These are phyloP conservation scores for Chloroclysta siterata DNA, from an alignment of 2,888 invertebrate genomes.

Conservation along the genomic window DNA sequence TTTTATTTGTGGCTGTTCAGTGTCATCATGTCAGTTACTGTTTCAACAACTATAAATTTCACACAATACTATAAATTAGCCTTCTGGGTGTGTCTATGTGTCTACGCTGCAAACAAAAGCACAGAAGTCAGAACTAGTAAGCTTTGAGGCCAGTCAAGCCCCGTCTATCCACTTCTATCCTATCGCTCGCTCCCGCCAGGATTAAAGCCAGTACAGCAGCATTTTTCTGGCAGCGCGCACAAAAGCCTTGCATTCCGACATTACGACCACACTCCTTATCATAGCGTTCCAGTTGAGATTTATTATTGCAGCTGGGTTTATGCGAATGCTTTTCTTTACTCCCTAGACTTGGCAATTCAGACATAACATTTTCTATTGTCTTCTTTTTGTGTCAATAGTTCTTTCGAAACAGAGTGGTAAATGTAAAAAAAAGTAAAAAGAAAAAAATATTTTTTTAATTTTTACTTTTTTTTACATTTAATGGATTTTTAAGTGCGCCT, in stretches of 20 bases:
- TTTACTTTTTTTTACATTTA: too few species aligned
- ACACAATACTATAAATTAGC: too few species aligned
- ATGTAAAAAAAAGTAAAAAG: too few species aligned
- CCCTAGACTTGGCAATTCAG: background rate
- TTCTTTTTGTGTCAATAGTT: background rate
- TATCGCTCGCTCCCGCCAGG: background rate
- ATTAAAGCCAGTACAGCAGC: slow-evolving; percentile 9
- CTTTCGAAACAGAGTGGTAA: too few species aligned
- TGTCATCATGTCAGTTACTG: too few species aligned
- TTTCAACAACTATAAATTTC: too few species aligned
- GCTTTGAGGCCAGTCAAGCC: background rate
- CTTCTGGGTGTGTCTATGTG: too few species aligned
- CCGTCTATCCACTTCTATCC: background rate
- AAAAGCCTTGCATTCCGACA: slow-evolving; percentile 40
- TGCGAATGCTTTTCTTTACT: slow-evolving; percentile 9
- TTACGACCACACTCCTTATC: slow-evolving; percentile 52
- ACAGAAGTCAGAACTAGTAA: background rate
- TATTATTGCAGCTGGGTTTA: slow-evolving; percentile 37
- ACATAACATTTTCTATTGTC: background rate
- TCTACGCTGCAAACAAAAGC: background rate
- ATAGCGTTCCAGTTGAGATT: slow-evolving; percentile 52
- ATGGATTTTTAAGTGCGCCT: too few species aligned
- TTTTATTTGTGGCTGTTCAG: too few species aligned
- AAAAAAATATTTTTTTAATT: too few species aligned
- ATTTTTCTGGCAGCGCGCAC: slow-evolving; percentile 35